These are phyloP conservation scores for Micromesistius poutassou DNA, from an alignment of 2,797 vertebrate species.

Conservation along the genomic window DNA sequence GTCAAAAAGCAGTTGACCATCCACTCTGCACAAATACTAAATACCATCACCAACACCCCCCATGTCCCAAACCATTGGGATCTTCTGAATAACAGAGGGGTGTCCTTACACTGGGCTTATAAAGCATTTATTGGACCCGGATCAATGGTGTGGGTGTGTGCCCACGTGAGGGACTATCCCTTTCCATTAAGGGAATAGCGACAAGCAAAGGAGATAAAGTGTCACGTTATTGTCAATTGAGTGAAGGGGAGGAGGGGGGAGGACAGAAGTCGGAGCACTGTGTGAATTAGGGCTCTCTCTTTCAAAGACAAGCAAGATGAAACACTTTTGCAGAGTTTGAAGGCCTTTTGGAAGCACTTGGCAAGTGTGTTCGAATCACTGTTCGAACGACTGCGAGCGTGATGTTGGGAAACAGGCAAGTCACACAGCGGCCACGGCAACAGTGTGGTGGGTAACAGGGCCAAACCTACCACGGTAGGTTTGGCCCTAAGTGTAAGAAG, in stretches of 20 bases:
- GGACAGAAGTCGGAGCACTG: slow-evolving; percentile 27
- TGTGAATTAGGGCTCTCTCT: slow-evolving; percentile 46
- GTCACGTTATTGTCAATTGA: slow-evolving; percentile 59
- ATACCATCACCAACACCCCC: slow-evolving; percentile 3
- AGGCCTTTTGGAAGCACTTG: slow-evolving; percentile 53
- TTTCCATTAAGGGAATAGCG: slow-evolving; percentile 57
- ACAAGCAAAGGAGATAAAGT: slow-evolving; percentile 53
- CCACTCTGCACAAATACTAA: not conserved
- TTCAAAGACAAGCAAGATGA: slow-evolving; percentile 53
- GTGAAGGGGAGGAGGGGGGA: slow-evolving; percentile 11
- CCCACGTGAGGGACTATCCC: slow-evolving; percentile 49
- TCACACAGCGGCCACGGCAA: not conserved
- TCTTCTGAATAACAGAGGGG: slow-evolving; percentile 35
- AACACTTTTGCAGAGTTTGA: slow-evolving; percentile 55
- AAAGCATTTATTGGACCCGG: slow-evolving; percentile 60
- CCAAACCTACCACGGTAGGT: too few species aligned
- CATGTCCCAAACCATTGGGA: slow-evolving; percentile 29
- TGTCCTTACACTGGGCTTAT: slow-evolving; percentile 48
- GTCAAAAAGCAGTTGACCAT: slow-evolving; percentile 22
- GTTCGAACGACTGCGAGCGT: slow-evolving; percentile 39
- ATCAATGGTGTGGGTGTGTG: slow-evolving; percentile 52
- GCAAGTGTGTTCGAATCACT: slow-evolving; percentile 51
- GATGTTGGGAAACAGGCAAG: slow-evolving; percentile 13
- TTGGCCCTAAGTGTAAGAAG: not conserved
- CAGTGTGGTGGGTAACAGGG: not conserved